Base-by-base conservation (phyloP, 2,797 vertebrate species). In the Channa striata region DNA sequence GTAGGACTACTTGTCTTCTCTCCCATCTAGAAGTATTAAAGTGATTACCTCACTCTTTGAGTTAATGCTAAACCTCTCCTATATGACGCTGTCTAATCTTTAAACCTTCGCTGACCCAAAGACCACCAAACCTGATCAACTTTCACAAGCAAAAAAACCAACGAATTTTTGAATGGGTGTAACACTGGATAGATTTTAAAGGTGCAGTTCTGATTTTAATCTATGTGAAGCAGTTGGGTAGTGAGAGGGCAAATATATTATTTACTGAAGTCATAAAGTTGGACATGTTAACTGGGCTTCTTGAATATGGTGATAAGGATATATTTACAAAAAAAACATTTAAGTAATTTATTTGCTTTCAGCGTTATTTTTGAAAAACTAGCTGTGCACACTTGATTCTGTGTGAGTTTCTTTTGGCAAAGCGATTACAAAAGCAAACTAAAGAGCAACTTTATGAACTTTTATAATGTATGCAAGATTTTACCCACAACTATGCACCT, bases 1-100 rank as follows among this genome's bases (percentile, higher is more conserved):
- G 33, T 20, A 57, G 54, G 42, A 40, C 20, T 1, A 2, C 17
- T 72, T 9, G 11, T 64, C 50, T 46, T n/a, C 59, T 43, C 39
- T 42, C 40, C 49, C 47, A 13, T 75, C 49, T 61, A 46, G 67
- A 70, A 56, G 84, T 73, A 59, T 77, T 75, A 23, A 74, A 83
- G 82, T 30, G 36, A 83, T 74, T 54, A 81, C 74, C 64, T 88
- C 81, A 83, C 67, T 62, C 74, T 74, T 46, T 43, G 40, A 83
- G 86, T 91, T 90, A 91, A 92, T 91, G 74, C 77, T 83, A 86
- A 90, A 92, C 81, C 72, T 71, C 68, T 74, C 39, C 77, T 88
- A 51, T 83, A 80, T 73, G 72, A 70, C 64, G 58, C 7, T 78
- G 81, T 82, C 80, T 89, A 92, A 87, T 90, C 36, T 74, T 89